Evolutionary conservation across 1,140 invertebrate species (phyloP).

Genomic region (Halictus rubicundus): DNA sequence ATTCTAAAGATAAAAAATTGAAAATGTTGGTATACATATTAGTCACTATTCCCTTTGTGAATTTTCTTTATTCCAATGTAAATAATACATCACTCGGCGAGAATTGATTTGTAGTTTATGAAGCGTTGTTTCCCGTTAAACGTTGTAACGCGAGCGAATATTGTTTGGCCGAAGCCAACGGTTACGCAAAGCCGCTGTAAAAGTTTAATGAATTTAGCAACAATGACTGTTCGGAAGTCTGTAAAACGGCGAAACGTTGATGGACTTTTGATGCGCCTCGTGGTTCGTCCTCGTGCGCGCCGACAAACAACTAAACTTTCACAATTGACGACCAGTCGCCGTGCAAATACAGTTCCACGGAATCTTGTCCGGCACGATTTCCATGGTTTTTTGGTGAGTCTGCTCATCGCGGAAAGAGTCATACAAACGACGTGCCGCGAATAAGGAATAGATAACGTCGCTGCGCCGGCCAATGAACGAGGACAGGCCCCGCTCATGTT

Average conservation of each 20-base stretch:
- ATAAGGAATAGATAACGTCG: constrained; percentile 41
- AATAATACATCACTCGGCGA: too few species aligned
- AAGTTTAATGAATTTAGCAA: too few species aligned
- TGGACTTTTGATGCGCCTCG: constrained; percentile 15
- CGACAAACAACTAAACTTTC: constrained; percentile 49
- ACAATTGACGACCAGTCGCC: constrained; percentile 40
- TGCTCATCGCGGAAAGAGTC: constrained; percentile 32
- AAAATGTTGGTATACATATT: too few species aligned
- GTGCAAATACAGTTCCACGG: constrained; percentile 29
- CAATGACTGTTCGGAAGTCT: background rate
- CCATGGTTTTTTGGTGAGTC: constrained; percentile 50
- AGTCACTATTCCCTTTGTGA: too few species aligned
- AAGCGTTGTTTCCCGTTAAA: too few species aligned
- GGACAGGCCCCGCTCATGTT: background rate
- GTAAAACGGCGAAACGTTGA: background rate
- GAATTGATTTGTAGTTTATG: too few species aligned
- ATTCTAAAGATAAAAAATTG: too few species aligned
- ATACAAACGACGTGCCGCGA: constrained; percentile 33
- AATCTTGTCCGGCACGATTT: constrained; percentile 29
- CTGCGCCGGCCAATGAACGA: constrained; percentile 40
- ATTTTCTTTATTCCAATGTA: too few species aligned
- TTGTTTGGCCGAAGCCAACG: too few species aligned
- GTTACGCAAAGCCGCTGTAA: too few species aligned
- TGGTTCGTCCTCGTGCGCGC: constrained; percentile 23
- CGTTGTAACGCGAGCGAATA: too few species aligned